Evolutionary conservation across 2,797 vertebrate genomes (phyloP).

Genomic region (Todus mexicanus): DNA sequence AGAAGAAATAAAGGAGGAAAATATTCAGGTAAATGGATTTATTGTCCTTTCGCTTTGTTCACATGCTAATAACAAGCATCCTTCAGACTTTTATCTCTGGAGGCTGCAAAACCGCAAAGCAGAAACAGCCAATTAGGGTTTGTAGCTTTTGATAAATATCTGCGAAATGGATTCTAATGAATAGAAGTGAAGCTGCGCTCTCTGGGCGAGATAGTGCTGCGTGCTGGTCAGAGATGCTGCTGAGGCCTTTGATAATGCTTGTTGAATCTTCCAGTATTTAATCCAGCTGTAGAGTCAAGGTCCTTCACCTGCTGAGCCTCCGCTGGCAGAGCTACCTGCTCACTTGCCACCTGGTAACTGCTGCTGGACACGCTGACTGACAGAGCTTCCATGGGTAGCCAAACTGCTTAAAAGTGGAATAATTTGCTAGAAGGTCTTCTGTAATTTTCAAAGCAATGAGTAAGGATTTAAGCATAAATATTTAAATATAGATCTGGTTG

Average conservation of each 20-base stretch:
- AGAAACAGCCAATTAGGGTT: conserved; percentile 44
- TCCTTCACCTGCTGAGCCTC: not conserved
- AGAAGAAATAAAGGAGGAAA: conserved; percentile 97
- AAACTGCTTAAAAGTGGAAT: not conserved
- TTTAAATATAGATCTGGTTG: not conserved
- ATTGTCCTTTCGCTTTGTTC: not conserved
- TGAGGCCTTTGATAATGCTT: not conserved
- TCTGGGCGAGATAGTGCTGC: not conserved
- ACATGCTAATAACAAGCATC: conserved; percentile 5
- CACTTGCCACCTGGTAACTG: not conserved
- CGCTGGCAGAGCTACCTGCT: not conserved
- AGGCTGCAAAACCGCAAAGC: not conserved
- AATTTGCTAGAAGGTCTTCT: not conserved
- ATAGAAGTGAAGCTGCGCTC: not conserved
- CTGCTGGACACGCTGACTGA: not conserved
- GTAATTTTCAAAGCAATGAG: not conserved
- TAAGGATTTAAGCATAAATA: not conserved
- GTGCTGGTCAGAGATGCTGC: not conserved
- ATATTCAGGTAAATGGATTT: conserved; percentile 88
- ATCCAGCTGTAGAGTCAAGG: not conserved
- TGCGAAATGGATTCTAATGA: not conserved
- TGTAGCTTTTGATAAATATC: conserved; percentile 35
- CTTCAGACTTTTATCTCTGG: conserved; percentile 2
- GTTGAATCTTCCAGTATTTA: not conserved
- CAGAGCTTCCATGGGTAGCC: not conserved